phyloP scores from a whole-genome alignment of 2,888 invertebrate species.

The Heteromyza rotundicornis region DNA sequence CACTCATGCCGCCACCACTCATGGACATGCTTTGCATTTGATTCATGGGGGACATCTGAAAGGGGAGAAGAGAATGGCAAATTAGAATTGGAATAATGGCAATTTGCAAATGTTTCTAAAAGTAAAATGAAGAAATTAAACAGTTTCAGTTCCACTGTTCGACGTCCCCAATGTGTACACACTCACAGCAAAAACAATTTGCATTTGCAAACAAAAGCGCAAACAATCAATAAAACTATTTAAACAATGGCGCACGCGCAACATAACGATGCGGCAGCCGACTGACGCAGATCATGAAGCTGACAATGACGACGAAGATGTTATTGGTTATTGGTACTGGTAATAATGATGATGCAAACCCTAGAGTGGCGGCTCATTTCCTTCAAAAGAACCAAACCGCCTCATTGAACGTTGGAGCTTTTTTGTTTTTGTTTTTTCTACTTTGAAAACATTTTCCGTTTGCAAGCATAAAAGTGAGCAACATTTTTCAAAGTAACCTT shows the following conservation, averaged over 20 bases:
- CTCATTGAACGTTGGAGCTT: not conserved
- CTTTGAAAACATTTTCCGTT: no score
- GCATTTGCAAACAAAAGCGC: not conserved
- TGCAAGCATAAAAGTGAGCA: not conserved
- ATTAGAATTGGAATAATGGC: not conserved
- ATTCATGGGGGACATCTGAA: slow-evolving; percentile 75
- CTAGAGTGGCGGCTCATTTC: not conserved
- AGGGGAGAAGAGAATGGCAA: not conserved
- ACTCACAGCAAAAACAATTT: not conserved
- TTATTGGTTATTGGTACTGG: no score
- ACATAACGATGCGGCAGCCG: not conserved
- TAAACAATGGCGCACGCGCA: slow-evolving; percentile 13
- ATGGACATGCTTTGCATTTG: slow-evolving; percentile 78
- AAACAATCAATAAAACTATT: slow-evolving; percentile 1
- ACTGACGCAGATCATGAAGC: slow-evolving; percentile 2
- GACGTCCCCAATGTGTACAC: no score
- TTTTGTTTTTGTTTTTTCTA: not conserved
- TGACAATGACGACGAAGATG: not conserved
- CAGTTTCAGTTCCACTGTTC: no score
- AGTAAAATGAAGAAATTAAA: no score
- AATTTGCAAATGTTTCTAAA: no score
- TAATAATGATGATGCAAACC: not conserved
- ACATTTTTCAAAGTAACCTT: slow-evolving; percentile 2
- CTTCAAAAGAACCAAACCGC: not conserved
- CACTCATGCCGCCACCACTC: slow-evolving; percentile 60